A percentile compares a stretch with the other conserved stretches of the same genome.
phyloP scores from a whole-genome alignment of 2,113 vertebrate species.

The Lagopus leucura region DNA sequence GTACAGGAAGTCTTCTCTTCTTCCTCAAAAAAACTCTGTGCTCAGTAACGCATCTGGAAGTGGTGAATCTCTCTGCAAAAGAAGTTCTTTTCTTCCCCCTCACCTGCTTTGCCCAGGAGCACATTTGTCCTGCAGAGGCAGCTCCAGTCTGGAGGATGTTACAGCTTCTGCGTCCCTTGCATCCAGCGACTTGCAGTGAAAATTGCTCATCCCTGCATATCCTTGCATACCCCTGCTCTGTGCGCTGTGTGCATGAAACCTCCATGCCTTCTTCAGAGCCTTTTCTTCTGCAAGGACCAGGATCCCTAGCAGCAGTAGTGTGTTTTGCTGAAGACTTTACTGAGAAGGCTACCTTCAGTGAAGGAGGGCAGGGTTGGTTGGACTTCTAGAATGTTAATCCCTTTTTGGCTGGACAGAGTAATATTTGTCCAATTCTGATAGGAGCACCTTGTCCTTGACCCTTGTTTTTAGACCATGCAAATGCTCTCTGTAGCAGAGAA shows the following conservation, averaged over 20 bases:
- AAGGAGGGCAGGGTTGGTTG: not conserved
- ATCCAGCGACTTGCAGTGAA: not conserved
- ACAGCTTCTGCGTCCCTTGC: not conserved
- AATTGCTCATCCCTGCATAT: not conserved
- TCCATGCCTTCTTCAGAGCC: not conserved
- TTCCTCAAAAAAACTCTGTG: conserved; percentile 22
- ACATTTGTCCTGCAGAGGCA: not conserved
- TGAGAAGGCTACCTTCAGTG: not conserved
- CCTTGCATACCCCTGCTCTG: not conserved
- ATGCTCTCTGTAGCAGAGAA: not conserved
- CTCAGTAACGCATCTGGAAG: conserved; percentile 36
- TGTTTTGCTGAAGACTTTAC: not conserved
- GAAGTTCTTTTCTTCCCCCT: not conserved
- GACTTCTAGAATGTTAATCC: not conserved
- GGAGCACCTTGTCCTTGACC: not conserved
- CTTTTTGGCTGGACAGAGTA: not conserved
- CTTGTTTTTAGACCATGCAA: not conserved
- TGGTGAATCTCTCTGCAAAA: not conserved
- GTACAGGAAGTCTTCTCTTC: conserved; percentile 25
- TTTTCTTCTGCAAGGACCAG: not conserved
- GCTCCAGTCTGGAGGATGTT: not conserved
- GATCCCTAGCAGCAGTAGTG: not conserved
- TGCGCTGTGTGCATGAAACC: not conserved
- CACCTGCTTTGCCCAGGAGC: not conserved
- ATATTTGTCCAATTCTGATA: not conserved